Percentiles rank a stretch among this genome's conserved stretches.
Conservation (phyloP, 2,888 invertebrate species). For the Coleophora flavipennella region DNA sequence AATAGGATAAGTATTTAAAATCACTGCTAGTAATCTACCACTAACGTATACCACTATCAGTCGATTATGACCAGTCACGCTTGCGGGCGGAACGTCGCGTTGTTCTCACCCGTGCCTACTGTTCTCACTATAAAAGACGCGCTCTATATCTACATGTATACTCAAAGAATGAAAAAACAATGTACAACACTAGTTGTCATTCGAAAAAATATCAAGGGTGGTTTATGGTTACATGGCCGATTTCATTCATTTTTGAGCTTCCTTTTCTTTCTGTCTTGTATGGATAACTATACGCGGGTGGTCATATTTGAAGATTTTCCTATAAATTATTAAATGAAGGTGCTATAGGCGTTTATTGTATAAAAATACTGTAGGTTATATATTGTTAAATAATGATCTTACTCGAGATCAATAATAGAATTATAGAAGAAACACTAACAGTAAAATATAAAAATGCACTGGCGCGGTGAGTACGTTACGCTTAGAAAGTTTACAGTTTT, state of each 20-base stretch:
- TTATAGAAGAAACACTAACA: conserved; percentile 96
- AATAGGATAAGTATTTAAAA: no score
- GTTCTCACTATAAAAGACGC: no score
- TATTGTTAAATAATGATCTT: conserved; percentile 86
- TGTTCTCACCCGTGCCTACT: no score
- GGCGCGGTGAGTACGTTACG: conserved; percentile 89
- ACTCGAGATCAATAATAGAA: conserved; percentile 99
- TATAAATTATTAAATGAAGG: conserved; percentile 70
- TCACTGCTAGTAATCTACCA: no score
- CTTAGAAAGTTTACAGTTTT: conserved; percentile 68
- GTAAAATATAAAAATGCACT: conserved; percentile 96
- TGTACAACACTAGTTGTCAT: background rate
- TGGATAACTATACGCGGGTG: conserved; percentile 59
- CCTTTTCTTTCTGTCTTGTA: conserved; percentile 59
- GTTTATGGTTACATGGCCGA: conserved; percentile 55
- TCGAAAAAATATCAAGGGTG: conserved; percentile 10
- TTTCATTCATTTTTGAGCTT: conserved; percentile 57
- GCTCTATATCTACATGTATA: no score
- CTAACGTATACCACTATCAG: no score
- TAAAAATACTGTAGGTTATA: conserved; percentile 69
- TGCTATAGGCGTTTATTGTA: conserved; percentile 71
- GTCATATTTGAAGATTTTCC: conserved; percentile 60
- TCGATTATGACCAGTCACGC: no score
- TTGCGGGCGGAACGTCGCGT: no score
- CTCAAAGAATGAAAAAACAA: no score